A percentile compares a stretch with the other conserved stretches of the same genome.
These are phyloP conservation scores for Augochlorella aurata DNA, from an alignment of 2,888 invertebrate species.

Conservation along the genomic window DNA sequence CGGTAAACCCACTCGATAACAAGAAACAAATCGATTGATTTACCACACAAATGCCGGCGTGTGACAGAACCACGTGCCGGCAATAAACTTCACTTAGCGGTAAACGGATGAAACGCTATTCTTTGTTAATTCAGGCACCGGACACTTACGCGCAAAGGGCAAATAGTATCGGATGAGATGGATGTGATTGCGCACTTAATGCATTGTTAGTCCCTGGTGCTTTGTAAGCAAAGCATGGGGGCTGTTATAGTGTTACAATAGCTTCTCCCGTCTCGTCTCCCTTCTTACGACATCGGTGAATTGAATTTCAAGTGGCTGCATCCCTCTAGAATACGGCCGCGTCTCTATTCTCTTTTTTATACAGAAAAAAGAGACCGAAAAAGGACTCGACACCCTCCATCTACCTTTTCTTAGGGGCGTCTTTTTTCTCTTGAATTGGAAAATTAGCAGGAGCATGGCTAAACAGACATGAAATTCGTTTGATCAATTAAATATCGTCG, in stretches of 20 bases:
- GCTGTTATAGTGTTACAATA: slow-evolving; percentile 79
- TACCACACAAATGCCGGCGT: slow-evolving; percentile 6
- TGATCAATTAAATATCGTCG: neutral
- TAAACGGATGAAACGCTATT: slow-evolving; percentile 59
- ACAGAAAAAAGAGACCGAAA: slow-evolving; percentile 40
- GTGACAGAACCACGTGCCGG: slow-evolving; percentile 42
- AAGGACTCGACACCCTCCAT: slow-evolving; percentile 55
- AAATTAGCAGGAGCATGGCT: slow-evolving; percentile 41
- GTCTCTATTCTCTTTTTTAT: slow-evolving; percentile 72
- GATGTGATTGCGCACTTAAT: slow-evolving; percentile 82
- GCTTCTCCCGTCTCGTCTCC: slow-evolving; percentile 64
- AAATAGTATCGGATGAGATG: slow-evolving; percentile 83
- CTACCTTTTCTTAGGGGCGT: slow-evolving; percentile 59
- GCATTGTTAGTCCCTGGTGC: slow-evolving; percentile 79
- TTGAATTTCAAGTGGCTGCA: slow-evolving; percentile 82
- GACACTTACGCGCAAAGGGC: slow-evolving; percentile 80
- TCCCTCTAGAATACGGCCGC: slow-evolving; percentile 78
- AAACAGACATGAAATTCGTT: slow-evolving; percentile 50
- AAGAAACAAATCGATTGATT: slow-evolving; percentile 37
- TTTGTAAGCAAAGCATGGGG: slow-evolving; percentile 81
- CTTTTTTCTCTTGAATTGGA: slow-evolving; percentile 41
- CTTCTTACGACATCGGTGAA: slow-evolving; percentile 76
- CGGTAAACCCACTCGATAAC: neutral
- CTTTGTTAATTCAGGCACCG: slow-evolving; percentile 77
- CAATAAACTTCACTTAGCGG: slow-evolving; percentile 52